Base-by-base conservation (phyloP, 1,140 invertebrate species). In the Lepidurus packardi region DNA sequence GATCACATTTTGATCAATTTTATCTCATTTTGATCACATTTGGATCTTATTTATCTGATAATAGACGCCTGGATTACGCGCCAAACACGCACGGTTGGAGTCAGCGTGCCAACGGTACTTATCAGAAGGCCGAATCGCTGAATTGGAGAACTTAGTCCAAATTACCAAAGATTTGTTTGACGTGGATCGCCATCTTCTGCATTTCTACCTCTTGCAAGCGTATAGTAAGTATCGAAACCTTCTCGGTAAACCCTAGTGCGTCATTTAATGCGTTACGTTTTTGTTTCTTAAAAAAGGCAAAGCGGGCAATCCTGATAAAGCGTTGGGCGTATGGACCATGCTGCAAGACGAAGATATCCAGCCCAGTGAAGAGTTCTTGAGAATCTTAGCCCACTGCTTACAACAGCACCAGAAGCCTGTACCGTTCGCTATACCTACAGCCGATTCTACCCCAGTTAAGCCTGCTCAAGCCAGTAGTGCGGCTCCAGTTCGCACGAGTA, bases 321-420 rank as follows among this genome's bases (percentile, higher is more conserved):
- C 92, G 1, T 81, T 93, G 10, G 89, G 89, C 8, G 84, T 95
- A 8, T 93, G 92, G 91, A 92, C 90, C 0, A 85, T 91, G 82
- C 90, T 94, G 85, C 93, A 95, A 85, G 93, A 95, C 84, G 92
- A 95, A 82, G 88, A 91, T 79, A 85, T 93, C 76, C 84, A 89
- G 43, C 91, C 93, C 1, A 89, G 88, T 34, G 88, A 90, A 77
- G 82, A 88, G 21, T 93, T 95, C 83, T 85, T 95, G 0, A 81
- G 83, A 8, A 86, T 86, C 42, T 85, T 96, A 8, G 90, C 88
- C 0, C 86, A 88, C 25, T 89, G 92, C 82, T 85, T 95, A 11
- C 85, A 88, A 81, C 85, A 86, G 34, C 89, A 92, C 80, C 88
- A 90, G 43, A 84, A 88, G 73, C 81, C 87, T 5, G 87, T 94